phyloP scores from a whole-genome alignment of 2,113 vertebrate genomes.

The Odontophorus gujanensis region DNA sequence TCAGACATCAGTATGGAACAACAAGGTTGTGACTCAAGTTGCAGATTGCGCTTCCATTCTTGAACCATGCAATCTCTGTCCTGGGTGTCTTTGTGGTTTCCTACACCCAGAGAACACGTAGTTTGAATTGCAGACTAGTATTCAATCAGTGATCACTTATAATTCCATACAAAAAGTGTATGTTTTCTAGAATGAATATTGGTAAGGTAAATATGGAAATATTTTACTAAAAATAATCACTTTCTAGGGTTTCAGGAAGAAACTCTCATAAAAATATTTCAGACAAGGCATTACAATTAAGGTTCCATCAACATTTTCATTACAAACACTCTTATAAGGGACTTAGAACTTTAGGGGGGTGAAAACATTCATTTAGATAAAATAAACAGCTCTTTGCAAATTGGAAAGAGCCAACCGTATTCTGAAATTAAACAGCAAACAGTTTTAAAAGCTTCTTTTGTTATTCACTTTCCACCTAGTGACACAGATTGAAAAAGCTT shows the following conservation, averaged over 20 bases:
- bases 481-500: neutral
- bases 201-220: slow-evolving; percentile 52
- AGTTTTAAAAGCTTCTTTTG: slow-evolving; percentile 8
- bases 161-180: slow-evolving; percentile 14
- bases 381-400: slow-evolving; percentile 1
- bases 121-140: slow-evolving; percentile 23
- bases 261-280: slow-evolving; percentile 32
- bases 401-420: neutral
- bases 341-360: neutral
- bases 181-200: slow-evolving; percentile 51
- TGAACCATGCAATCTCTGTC: neutral
- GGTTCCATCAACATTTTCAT: slow-evolving; percentile 27
- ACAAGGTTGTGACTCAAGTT: neutral
- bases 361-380: slow-evolving; percentile 9
- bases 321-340: neutral
- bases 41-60: neutral
- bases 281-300: slow-evolving; percentile 45
- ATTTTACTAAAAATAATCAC: slow-evolving; percentile 68
- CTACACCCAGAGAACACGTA: neutral
- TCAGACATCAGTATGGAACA: neutral
- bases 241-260: slow-evolving; percentile 50
- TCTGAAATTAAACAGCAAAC: slow-evolving; percentile 20
- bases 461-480: neutral
- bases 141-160: slow-evolving; percentile 2
- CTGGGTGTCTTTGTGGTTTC: neutral